Percentiles rank a stretch among this genome's conserved stretches.
These are phyloP conservation scores for Ophioninae sp. DNA, from an alignment of 2,888 invertebrate genomes.

Conservation along the genomic window DNA sequence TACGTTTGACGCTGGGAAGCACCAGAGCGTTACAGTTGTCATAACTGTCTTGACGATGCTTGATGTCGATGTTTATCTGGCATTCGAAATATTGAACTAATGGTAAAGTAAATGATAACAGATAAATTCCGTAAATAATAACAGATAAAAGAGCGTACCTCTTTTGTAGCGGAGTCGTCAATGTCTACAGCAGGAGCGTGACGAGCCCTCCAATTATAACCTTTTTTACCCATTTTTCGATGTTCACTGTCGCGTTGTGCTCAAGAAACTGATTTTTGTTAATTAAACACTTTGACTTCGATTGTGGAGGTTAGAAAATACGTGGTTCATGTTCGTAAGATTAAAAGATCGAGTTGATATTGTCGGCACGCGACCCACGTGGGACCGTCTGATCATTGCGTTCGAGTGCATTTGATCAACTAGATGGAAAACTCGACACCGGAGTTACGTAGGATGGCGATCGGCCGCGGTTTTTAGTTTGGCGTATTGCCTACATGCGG, in stretches of 20 bases:
- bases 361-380: not conserved
- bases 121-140: not conserved
- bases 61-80: slow-evolving; percentile 87
- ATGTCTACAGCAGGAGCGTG: slow-evolving; percentile 87
- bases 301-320: not conserved
- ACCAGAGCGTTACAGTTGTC: slow-evolving; percentile 91
- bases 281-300: not conserved
- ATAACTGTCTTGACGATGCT: slow-evolving; percentile 83
- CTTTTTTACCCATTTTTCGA: slow-evolving; percentile 86
- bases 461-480: too few species aligned
- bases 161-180: slow-evolving; percentile 86
- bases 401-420: not conserved
- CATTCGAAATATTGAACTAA: slow-evolving; percentile 70
- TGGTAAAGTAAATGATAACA: not conserved
- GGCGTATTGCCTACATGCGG: too few species aligned
- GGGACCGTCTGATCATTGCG: not conserved
- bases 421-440: not conserved
- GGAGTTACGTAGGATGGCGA: not conserved
- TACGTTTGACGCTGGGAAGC: slow-evolving; percentile 91
- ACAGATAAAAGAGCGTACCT: slow-evolving; percentile 82
- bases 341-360: not conserved
- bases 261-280: not conserved
- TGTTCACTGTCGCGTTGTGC: not conserved
- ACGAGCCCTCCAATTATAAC: slow-evolving; percentile 89
- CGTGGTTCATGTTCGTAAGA: not conserved